phyloP scores from a whole-genome alignment of 2,113 vertebrate genomes.

The Motacilla alba region DNA sequence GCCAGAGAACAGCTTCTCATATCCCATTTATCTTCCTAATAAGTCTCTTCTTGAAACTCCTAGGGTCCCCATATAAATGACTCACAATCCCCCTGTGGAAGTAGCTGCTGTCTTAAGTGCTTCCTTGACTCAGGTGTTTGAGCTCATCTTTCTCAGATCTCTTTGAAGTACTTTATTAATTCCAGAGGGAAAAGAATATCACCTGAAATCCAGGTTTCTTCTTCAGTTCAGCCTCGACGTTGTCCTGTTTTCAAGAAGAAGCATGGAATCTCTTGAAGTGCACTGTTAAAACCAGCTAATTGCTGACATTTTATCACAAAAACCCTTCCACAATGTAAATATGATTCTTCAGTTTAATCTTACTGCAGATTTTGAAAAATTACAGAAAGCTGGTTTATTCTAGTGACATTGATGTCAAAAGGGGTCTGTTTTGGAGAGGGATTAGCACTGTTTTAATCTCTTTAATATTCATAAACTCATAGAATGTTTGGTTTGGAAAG shows the following conservation, averaged over 20 bases:
- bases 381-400: neutral
- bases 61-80: neutral
- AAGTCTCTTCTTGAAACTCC: neutral
- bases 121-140: neutral
- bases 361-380: neutral
- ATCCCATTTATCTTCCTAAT: neutral
- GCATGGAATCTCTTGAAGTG: neutral
- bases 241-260: neutral
- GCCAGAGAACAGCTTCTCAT: neutral
- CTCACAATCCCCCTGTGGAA: neutral
- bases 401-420: neutral
- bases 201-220: neutral
- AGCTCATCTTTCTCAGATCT: neutral
- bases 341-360: neutral
- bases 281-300: neutral
- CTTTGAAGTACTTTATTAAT: neutral
- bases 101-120: neutral
- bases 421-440: neutral
- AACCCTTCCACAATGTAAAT: neutral
- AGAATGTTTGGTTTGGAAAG: neutral
- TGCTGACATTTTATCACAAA: neutral
- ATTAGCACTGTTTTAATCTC: neutral
- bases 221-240: neutral
- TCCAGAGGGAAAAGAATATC: neutral
- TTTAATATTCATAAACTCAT: neutral